Evolutionary conservation across 2,888 invertebrate species (phyloP).

Genomic region (Tetramorium bicarinatum): DNA sequence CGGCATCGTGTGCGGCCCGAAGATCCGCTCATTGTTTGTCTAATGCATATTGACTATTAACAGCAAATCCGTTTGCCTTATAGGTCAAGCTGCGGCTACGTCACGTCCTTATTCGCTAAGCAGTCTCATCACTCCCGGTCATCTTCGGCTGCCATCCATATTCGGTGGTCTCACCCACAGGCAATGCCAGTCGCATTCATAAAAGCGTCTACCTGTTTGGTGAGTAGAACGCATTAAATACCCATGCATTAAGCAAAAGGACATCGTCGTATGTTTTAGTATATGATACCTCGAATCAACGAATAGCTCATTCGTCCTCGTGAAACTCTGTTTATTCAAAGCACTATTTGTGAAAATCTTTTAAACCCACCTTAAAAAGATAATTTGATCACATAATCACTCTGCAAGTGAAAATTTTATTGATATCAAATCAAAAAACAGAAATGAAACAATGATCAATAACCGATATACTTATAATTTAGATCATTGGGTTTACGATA

Average conservation of each 20-base stretch:
- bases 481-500: neutral
- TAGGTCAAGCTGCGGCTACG: slow-evolving; percentile 75
- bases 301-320: neutral
- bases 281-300: neutral
- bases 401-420: neutral
- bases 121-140: slow-evolving; percentile 75
- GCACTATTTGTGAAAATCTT: neutral
- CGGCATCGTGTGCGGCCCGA: slow-evolving; percentile 71
- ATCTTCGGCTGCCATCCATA: slow-evolving; percentile 80
- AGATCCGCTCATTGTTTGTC: slow-evolving; percentile 78
- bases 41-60: slow-evolving; percentile 80
- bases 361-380: neutral
- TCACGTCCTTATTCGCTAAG: slow-evolving; percentile 79
- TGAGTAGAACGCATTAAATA: slow-evolving; percentile 64
- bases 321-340: neutral
- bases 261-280: slow-evolving; percentile 4
- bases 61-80: slow-evolving; percentile 79
- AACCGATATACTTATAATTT: neutral
- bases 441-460: neutral
- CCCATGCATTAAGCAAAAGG: slow-evolving; percentile 67
- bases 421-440: neutral
- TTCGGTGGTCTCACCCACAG: slow-evolving; percentile 82
- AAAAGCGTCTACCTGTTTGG: slow-evolving; percentile 71
- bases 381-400: neutral
- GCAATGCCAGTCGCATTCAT: slow-evolving; percentile 83